Evolutionary conservation across 2,797 vertebrate genomes (phyloP).

Genomic region (Intellagama lesueurii): DNA sequence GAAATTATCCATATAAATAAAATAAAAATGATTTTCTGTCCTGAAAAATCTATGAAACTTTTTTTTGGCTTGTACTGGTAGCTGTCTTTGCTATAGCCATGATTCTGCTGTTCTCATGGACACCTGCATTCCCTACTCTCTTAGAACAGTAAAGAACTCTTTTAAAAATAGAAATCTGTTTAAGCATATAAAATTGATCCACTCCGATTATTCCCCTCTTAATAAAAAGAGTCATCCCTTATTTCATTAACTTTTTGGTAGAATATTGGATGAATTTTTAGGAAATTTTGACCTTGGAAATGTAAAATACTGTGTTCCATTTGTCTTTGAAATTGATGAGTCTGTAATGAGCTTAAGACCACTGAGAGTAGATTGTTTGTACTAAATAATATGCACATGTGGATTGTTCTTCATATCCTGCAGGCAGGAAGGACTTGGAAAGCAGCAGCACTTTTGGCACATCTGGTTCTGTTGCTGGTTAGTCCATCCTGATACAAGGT

Average conservation of each 20-base stretch:
- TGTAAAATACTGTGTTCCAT: slow-evolving; percentile 4
- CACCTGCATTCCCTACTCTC: too few species aligned
- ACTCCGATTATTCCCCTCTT: neutral
- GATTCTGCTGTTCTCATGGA: neutral
- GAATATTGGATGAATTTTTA: neutral
- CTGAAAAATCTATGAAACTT: neutral
- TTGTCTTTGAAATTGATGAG: neutral
- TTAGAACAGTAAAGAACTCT: neutral
- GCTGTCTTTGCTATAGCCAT: neutral
- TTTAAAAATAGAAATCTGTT: neutral
- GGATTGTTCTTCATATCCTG: too few species aligned
- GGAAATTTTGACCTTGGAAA: neutral
- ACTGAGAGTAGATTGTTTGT: neutral
- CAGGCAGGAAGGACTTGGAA: too few species aligned
- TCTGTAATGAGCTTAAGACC: neutral
- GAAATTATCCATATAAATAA: neutral
- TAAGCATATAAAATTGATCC: neutral
- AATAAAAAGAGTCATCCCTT: too few species aligned
- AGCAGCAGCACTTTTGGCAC: too few species aligned
- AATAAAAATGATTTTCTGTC: neutral
- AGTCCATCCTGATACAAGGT: too few species aligned
- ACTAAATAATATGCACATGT: neutral
- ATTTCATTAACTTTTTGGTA: neutral
- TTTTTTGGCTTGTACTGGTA: neutral
- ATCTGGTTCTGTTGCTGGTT: too few species aligned